A percentile compares a stretch with the other conserved stretches of the same genome.
These are phyloP conservation scores for Pollenia griseotomentosa DNA, from an alignment of 2,888 invertebrate genomes.

Conservation along the genomic window DNA sequence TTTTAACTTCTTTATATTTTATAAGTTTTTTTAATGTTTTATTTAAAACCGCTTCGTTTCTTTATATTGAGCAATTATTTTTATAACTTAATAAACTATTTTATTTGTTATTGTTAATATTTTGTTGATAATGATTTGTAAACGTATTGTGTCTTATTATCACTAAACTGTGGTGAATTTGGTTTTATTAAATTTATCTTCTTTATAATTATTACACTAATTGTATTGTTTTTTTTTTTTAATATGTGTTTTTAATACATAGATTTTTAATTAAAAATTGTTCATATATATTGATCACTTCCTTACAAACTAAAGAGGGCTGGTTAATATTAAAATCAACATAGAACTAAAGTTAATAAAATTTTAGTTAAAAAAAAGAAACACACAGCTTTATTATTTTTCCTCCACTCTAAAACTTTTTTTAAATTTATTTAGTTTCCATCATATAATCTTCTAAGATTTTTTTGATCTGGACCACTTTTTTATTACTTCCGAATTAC, in stretches of 20 bases:
- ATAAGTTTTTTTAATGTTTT: constrained; percentile 4
- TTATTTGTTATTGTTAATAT: constrained; percentile 5
- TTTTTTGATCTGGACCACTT: background rate
- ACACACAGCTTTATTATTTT: constrained; percentile 70
- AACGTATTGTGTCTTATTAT: constrained; percentile 35
- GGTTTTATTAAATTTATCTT: background rate
- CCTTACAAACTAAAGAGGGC: constrained; percentile 58
- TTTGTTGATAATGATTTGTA: background rate
- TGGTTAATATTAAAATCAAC: constrained; percentile 35
- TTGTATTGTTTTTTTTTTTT: constrained; percentile 12
- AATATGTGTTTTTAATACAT: constrained; percentile 34
- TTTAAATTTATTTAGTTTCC: background rate
- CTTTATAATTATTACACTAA: constrained; percentile 49
- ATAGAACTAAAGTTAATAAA: constrained; percentile 51
- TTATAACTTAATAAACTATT: constrained; percentile 43
- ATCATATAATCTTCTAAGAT: background rate
- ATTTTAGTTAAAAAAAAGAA: constrained; percentile 57
- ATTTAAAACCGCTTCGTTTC: constrained; percentile 57
- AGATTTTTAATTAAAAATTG: constrained; percentile 49
- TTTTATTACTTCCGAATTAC: constrained; percentile 22
- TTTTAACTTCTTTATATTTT: constrained; percentile 1
- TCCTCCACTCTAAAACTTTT: constrained; percentile 3
- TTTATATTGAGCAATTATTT: constrained; percentile 66
- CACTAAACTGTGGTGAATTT: constrained; percentile 58
- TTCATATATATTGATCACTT: constrained; percentile 69